Base-by-base conservation (phyloP, 1,140 invertebrate genomes). In the Drosophila funebris region DNA sequence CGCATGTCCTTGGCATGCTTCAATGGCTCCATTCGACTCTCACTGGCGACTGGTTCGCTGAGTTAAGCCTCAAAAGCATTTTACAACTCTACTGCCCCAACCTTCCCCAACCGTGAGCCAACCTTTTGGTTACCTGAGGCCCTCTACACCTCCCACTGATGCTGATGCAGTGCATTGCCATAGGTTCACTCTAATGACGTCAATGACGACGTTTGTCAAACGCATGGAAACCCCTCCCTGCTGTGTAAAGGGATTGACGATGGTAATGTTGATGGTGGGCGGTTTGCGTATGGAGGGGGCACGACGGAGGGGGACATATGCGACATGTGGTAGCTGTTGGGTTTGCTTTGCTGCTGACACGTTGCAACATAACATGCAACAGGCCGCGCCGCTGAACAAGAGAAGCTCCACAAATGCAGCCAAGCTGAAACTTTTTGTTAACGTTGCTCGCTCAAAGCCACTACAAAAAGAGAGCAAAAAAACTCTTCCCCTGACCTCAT, bases 141-240 rank as follows among this genome's bases (percentile, higher is more conserved):
- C n/a, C n/a, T n/a, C n/a, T n/a, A n/a, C n/a, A n/a, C n/a, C n/a
- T n/a, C n/a, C n/a, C n/a, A n/a, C n/a, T n/a, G n/a, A n/a, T n/a
- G n/a, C n/a, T n/a, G n/a, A n/a, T n/a, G 43, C 48, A 33, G 43
- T 48, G 20, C 63, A 37, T 62, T 31, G 69, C 62, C 57, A 80
- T 71, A 53, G 74, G 75, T 82, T 67, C 75, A 71, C 75, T 83
- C 61, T 81, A 71, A 83, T 83, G 79, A 82, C 79, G 79, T 82
- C 79, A 82, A 82, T 82, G 79, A 44, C 31, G n/a, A 16, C 36
- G 66, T 50, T 73, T 76, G 73, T 64, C 73, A 81, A 81, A 67
- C 53, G 73, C 73, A 76, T 18, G 22, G 1, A 9, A 66, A 13
- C 43, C 31, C 18, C n/a, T 6, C 22, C 13, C 29, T 8, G 11